These are phyloP conservation scores for Oceanites oceanicus DNA, from an alignment of 2,113 vertebrate genomes.

Conservation along the genomic window DNA sequence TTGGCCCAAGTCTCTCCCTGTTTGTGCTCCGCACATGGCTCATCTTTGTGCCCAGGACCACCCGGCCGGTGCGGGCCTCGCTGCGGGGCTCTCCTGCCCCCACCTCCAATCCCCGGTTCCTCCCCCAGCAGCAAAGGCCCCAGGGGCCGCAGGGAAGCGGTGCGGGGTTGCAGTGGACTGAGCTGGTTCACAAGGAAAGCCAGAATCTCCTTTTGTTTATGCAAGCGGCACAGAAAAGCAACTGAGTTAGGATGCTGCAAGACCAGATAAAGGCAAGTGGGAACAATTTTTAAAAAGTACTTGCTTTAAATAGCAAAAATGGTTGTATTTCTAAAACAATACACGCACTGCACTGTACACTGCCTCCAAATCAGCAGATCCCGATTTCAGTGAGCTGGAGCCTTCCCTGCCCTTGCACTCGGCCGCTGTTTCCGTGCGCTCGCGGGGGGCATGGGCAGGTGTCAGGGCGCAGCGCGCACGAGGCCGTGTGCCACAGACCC, in stretches of 20 bases:
- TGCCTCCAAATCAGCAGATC: not conserved
- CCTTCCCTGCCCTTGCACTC: not conserved
- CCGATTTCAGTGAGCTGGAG: not conserved
- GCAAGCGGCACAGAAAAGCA: not conserved
- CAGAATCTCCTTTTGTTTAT: not conserved
- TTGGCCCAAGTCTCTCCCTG: not conserved
- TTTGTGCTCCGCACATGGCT: accelerated
- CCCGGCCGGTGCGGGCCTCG: accelerated
- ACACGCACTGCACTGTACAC: accelerated
- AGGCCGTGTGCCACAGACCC: too few relatives aligned
- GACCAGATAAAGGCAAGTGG: not conserved
- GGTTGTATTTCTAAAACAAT: not conserved
- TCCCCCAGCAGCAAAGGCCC: not conserved
- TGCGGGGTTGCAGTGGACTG: accelerated
- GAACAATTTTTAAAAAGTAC: not conserved
- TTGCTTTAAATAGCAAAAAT: not conserved
- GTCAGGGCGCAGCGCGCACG: accelerated
- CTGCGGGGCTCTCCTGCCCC: not conserved
- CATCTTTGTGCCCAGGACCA: not conserved
- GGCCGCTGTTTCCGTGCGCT: accelerated
- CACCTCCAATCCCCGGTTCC: not conserved
- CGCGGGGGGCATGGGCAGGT: accelerated
- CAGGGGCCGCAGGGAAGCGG: not conserved
- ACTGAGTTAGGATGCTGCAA: not conserved
- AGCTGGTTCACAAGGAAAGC: not conserved